Conservation (phyloP, 2,113 vertebrate species). For the Corvus moneduloides region DNA sequence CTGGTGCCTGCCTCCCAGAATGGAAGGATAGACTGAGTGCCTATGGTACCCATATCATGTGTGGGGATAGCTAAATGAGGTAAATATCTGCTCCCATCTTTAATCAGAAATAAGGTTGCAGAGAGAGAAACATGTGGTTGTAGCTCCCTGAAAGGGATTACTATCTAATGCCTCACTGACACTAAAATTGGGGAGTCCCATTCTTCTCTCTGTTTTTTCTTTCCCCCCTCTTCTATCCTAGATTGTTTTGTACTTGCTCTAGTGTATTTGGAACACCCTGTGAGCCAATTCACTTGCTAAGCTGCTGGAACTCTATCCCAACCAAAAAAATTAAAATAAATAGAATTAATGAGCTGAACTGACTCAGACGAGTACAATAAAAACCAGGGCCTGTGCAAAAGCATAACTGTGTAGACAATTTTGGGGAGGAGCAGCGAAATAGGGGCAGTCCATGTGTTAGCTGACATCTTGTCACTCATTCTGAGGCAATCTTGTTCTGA, state of each 20-base stretch:
- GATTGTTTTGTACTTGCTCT: neutral
- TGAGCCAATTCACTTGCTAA: neutral
- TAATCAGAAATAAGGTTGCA: neutral
- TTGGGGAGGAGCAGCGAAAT: neutral
- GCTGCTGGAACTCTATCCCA: neutral
- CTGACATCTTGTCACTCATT: neutral
- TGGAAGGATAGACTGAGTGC: neutral
- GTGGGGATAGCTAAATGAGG: neutral
- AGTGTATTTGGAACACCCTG: neutral
- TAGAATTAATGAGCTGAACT: neutral
- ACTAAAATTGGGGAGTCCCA: neutral
- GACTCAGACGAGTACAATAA: neutral
- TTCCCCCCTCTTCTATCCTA: neutral
- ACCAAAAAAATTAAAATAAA: neutral
- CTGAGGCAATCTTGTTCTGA: neutral
- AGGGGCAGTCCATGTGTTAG: neutral
- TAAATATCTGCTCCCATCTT: neutral
- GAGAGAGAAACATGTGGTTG: neutral
- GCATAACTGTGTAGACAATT: neutral
- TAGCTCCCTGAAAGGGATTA: neutral
- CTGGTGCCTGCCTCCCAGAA: neutral
- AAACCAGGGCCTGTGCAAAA: neutral
- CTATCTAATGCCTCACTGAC: neutral
- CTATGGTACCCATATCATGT: neutral
- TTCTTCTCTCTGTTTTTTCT: neutral